Evolutionary conservation across 2,888 invertebrate genomes (phyloP).

Genomic region (Dromius quadrimaculatus): DNA sequence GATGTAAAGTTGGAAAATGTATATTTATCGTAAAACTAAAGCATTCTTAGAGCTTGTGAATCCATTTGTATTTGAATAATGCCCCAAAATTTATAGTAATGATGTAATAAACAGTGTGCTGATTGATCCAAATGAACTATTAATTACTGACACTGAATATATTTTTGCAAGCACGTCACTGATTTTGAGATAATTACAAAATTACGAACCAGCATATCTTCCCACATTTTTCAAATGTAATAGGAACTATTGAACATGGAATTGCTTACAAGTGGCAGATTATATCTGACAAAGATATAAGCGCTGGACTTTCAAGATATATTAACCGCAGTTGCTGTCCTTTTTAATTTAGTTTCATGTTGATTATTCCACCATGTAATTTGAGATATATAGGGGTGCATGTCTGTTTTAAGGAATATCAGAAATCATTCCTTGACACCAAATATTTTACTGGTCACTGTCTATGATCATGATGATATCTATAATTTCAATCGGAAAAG

Average conservation of each 20-base stretch:
- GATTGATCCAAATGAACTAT: no score
- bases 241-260: slow-evolving; percentile 12
- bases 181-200: slow-evolving; percentile 8
- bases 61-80: no score
- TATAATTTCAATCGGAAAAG: no score
- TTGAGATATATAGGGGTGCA: slow-evolving; percentile 25
- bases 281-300: slow-evolving; percentile 16
- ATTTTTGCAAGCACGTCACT: no score
- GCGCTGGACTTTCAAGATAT: background rate
- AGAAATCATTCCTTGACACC: background rate
- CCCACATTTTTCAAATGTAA: slow-evolving; percentile 4
- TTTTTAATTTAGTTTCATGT: slow-evolving; percentile 5
- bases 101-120: no score
- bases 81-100: no score
- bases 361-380: background rate
- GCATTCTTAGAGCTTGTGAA: no score
- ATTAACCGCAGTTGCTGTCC: slow-evolving; percentile 25
- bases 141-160: no score
- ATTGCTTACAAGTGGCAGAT: slow-evolving; percentile 1
- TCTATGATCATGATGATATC: background rate
- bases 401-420: background rate
- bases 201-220: slow-evolving; percentile 23
- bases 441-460: background rate
- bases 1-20: no score
- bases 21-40: no score